Conservation (phyloP, 1,140 invertebrate genomes). For the Hestina assimilis region DNA sequence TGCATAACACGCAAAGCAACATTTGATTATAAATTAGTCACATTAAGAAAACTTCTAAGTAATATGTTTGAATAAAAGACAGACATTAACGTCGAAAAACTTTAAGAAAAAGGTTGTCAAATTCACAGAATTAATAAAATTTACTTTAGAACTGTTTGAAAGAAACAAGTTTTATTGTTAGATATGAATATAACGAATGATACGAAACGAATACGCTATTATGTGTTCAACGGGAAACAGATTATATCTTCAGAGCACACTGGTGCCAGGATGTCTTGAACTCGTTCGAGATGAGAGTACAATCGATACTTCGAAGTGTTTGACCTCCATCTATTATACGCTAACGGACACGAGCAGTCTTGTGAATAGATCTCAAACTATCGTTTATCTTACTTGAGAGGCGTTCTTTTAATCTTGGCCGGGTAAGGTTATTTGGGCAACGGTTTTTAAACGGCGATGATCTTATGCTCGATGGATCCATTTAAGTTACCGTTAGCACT, state of each 20-base stretch:
- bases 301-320: slow-evolving; percentile 40
- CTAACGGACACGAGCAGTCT: slow-evolving; percentile 26
- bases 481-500: neutral
- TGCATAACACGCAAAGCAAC: too few species aligned
- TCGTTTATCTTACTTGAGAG: slow-evolving; percentile 10
- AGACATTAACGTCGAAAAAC: too few species aligned
- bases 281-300: slow-evolving; percentile 50
- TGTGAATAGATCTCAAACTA: slow-evolving; percentile 39
- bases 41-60: too few species aligned
- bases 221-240: neutral
- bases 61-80: too few species aligned
- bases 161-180: too few species aligned
- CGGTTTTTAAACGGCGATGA: slow-evolving; percentile 9
- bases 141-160: too few species aligned
- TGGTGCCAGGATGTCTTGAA: slow-evolving; percentile 49
- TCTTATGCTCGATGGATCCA: neutral
- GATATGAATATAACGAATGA: neutral
- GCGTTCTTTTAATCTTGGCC: neutral
- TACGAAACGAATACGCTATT: neutral
- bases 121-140: too few species aligned
- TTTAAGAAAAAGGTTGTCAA: too few species aligned
- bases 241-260: neutral
- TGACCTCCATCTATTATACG: slow-evolving; percentile 55
- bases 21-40: too few species aligned
- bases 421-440: slow-evolving; percentile 12